Evolutionary conservation across 2,888 invertebrate species (phyloP).

Genomic region (Schizaphis graminum): DNA sequence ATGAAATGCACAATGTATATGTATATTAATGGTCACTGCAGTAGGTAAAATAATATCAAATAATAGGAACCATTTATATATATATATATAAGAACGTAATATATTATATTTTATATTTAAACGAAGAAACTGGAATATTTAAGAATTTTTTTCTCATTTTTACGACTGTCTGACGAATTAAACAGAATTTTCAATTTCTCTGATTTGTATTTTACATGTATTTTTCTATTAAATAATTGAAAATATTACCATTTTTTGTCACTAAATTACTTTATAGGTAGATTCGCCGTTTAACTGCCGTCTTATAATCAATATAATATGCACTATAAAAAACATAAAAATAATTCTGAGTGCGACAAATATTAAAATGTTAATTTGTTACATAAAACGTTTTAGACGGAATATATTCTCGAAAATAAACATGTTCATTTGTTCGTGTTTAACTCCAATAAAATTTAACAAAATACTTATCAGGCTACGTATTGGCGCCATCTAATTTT

Average conservation of each 20-base stretch:
- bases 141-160: not conserved
- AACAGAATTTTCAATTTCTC: not conserved
- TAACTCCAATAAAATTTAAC: not conserved
- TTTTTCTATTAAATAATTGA: not conserved
- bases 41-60: not conserved
- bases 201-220: not conserved
- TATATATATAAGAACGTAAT: not conserved
- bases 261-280: not conserved
- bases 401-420: not conserved
- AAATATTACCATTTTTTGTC: not conserved
- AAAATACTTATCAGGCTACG: not conserved
- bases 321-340: not conserved
- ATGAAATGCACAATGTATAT: not conserved
- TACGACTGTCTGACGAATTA: not conserved
- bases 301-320: not conserved
- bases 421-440: not conserved
- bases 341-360: not conserved
- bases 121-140: not conserved
- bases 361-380: constrained; percentile 29
- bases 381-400: not conserved
- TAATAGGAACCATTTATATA: not conserved
- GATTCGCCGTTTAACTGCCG: not conserved
- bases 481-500: constrained; percentile 30
- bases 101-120: not conserved
- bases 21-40: not conserved